Evolutionary conservation across 2,797 vertebrate genomes (phyloP).

Genomic region (Podargus strigoides): DNA sequence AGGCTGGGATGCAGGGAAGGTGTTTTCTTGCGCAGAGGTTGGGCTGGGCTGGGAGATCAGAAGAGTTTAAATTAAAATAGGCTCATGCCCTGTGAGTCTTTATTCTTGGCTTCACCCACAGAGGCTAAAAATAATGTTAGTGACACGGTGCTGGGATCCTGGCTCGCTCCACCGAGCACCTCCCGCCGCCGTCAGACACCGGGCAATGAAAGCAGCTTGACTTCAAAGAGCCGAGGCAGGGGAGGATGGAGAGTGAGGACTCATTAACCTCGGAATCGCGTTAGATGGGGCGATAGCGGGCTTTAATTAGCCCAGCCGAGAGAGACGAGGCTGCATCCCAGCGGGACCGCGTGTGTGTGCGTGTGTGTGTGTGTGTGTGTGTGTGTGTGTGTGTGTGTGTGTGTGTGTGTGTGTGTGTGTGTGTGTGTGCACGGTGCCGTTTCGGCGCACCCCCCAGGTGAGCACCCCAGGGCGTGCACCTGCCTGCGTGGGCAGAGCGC

Average conservation of each 20-base stretch:
- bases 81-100: neutral
- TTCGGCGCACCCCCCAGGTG: neutral
- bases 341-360: neutral
- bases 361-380: no score
- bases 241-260: neutral
- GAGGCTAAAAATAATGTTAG: neutral
- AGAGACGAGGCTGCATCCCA: neutral
- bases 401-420: neutral
- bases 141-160: neutral
- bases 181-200: neutral
- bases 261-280: neutral
- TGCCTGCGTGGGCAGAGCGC: slow-evolving; percentile 38
- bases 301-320: slow-evolving; percentile 16
- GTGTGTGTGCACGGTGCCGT: neutral
- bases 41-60: slow-evolving; percentile 64
- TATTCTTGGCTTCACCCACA: slow-evolving; percentile 24
- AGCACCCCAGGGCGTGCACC: neutral
- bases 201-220: neutral
- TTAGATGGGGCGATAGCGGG: slow-evolving; percentile 17
- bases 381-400: neutral
- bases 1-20: slow-evolving; percentile 2
- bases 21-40: slow-evolving; percentile 26
- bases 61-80: slow-evolving; percentile 39
- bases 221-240: slow-evolving; percentile 48
- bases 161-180: neutral